phyloP scores from a whole-genome alignment of 2,888 invertebrate species.

The Drosophila paranaensis region DNA sequence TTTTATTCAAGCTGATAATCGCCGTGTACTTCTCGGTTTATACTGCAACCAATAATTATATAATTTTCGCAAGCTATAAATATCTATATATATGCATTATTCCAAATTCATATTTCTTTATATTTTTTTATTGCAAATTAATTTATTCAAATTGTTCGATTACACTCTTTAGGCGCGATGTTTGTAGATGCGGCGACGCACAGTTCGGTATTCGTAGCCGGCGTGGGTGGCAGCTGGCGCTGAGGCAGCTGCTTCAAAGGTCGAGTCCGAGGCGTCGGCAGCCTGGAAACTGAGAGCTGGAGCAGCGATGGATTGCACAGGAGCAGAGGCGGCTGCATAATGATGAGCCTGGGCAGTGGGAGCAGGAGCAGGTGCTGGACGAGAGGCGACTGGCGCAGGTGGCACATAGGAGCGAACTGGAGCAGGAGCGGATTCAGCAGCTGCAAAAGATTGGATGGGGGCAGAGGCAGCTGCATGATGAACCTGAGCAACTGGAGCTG shows the following conservation, averaged over 20 bases:
- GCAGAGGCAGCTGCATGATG: slow-evolving; percentile 11
- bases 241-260: slow-evolving; percentile 34
- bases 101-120: slow-evolving; percentile 6
- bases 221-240: slow-evolving; percentile 40
- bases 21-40: neutral
- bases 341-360: slow-evolving; percentile 23
- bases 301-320: slow-evolving; percentile 26
- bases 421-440: slow-evolving; percentile 34
- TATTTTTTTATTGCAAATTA: slow-evolving; percentile 32
- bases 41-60: too few relatives aligned
- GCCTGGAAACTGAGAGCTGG: slow-evolving; percentile 24
- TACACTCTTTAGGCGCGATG: slow-evolving; percentile 59
- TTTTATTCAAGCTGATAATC: neutral
- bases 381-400: slow-evolving; percentile 34
- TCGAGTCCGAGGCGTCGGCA: neutral
- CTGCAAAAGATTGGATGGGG: slow-evolving; percentile 10
- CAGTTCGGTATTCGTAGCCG: slow-evolving; percentile 70
- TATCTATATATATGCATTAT: neutral
- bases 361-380: slow-evolving; percentile 10
- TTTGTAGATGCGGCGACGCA: slow-evolving; percentile 69
- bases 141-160: neutral
- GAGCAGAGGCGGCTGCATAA: slow-evolving; percentile 44
- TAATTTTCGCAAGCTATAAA: neutral
- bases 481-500: neutral
- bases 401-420: slow-evolving; percentile 45